Percentiles rank a stretch among this genome's conserved stretches.
Evolutionary conservation across 2,113 vertebrate species (phyloP).

Genomic region (Origma solitaria): DNA sequence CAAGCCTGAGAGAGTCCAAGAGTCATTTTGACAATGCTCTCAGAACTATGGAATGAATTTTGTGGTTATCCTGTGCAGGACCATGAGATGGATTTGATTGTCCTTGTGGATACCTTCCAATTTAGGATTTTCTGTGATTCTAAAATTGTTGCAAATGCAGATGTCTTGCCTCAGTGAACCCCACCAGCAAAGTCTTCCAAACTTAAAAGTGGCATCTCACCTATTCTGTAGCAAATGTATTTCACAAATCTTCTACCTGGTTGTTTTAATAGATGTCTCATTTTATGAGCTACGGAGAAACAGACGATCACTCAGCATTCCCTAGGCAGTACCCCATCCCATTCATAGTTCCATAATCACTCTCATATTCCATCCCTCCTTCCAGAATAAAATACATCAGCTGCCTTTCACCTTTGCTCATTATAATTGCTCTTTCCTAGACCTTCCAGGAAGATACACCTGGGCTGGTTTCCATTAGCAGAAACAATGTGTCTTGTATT

Average conservation of each 20-base stretch:
- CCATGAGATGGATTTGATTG: not conserved
- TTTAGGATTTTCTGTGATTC: not conserved
- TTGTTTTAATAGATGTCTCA: not conserved
- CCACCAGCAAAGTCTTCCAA: not conserved
- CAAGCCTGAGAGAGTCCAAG: not conserved
- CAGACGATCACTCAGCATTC: not conserved
- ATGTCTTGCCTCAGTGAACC: not conserved
- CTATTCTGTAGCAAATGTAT: not conserved
- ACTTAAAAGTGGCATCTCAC: not conserved
- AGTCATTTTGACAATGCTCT: not conserved
- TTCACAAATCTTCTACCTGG: not conserved
- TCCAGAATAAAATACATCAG: not conserved
- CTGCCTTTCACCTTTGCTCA: not conserved
- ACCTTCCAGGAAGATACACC: not conserved
- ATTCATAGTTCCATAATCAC: not conserved
- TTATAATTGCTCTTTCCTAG: not conserved
- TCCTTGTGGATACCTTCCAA: not conserved
- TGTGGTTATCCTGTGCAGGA: not conserved
- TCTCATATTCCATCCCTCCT: not conserved
- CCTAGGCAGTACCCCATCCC: fast-evolving
- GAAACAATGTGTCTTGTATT: not conserved
- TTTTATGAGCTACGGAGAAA: not conserved
- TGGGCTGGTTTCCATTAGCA: not conserved
- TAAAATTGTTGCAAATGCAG: not conserved
- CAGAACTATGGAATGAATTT: not conserved